Evolutionary conservation across 2,888 invertebrate species (phyloP), one percentile per base, ranked within the genome.

Genomic region (Melieria crassipennis): DNA sequence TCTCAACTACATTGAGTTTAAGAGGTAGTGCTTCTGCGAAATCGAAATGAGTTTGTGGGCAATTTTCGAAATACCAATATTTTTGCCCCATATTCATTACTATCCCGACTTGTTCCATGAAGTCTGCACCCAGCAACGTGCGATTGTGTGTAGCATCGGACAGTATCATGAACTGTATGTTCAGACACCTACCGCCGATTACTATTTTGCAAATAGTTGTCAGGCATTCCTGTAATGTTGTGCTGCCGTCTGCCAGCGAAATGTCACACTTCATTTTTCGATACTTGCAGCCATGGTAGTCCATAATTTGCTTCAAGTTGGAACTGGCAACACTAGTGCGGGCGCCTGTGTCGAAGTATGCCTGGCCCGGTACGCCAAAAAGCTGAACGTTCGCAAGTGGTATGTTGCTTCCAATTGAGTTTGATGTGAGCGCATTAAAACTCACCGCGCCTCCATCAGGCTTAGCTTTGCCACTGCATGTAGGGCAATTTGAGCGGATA

Each of bases 21-120:
- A 73, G 16, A 3, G 72, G 70, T 62, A 62, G 67, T 7, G 61
- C 13, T 9, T 73, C 72, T 6, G 43, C 43, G 46, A 72, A 75
- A 55, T 75, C 69, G 50, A 73, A 73, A 11, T 66, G 30, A 13
- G 70, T 69, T 0, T 9, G 11, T 2, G 72, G 73, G 7, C 13
- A 62, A 30, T 9, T 66, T 48, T 76, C 73, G 48, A 69, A 71
- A 48, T 74, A 72, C 73, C 73, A 74, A 52, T 66, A 74, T 1
- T 67, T 63, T 52, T 76, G 77, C 3, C 75, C 75, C 73, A 77
- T 75, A 46, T 75, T 77, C 7, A 74, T n/a, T 7, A 75, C 75
- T 0, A 74, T 72, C 3, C 67, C 70, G 0, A 65, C 73, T 61
- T 73, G 64, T 57, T 74, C 61, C 62, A 74, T 60, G 11, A 74